phyloP scores from a whole-genome alignment of 2,888 invertebrate species.

The Lysandra bellargus region DNA sequence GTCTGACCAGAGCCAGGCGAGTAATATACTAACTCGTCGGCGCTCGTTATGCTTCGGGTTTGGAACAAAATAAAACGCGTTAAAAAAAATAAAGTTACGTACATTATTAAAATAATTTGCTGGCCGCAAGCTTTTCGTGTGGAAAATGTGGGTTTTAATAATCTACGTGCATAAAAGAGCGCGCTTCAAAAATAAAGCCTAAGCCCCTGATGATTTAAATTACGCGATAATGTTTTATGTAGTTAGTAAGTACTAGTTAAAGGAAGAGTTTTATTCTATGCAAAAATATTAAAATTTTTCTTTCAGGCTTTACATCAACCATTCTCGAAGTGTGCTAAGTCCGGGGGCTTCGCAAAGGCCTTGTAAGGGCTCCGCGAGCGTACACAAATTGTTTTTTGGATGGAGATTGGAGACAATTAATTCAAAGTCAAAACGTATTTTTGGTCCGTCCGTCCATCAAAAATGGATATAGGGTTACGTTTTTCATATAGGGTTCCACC shows the following conservation, averaged over 20 bases:
- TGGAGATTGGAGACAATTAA: no score
- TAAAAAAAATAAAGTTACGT: not conserved
- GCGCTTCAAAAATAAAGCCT: not conserved
- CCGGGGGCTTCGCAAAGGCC: no score
- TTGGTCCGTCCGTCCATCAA: no score
- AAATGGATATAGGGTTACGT: no score
- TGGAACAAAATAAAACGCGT: constrained; percentile 4
- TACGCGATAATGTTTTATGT: not conserved
- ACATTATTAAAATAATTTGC: not conserved
- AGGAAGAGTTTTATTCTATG: no score
- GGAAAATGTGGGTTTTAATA: constrained; percentile 11
- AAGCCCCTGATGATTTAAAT: not conserved
- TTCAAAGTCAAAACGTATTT: no score
- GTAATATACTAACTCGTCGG: constrained; percentile 10
- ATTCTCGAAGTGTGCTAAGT: no score
- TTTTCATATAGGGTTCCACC: no score
- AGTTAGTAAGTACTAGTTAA: not conserved
- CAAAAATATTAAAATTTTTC: no score
- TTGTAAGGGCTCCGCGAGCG: no score
- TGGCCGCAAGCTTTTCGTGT: constrained; percentile 7
- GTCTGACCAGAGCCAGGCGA: not conserved
- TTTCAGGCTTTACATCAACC: no score
- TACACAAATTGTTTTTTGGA: no score
- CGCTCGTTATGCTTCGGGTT: not conserved
- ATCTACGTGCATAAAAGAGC: not conserved